Conservation (phyloP, 1,140 invertebrate genomes). For the Ooceraea biroi region DNA sequence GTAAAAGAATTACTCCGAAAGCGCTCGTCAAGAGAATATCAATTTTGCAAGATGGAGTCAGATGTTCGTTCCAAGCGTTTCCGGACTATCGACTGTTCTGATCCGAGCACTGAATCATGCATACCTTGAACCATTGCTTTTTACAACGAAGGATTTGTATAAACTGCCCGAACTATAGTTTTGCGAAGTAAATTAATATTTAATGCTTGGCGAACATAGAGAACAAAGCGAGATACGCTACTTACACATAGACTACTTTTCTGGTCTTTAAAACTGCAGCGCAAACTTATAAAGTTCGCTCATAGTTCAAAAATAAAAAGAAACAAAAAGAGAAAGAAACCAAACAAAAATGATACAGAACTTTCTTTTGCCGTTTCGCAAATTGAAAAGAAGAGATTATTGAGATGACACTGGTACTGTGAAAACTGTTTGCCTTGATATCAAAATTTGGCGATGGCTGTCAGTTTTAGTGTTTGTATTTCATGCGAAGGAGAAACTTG, state of each 20-base stretch:
- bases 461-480: conserved; percentile 20
- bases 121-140: too few species aligned
- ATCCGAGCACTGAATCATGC: not conserved
- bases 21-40: not conserved
- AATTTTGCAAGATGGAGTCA: not conserved
- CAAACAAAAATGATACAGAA: not conserved
- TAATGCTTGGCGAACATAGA: not conserved
- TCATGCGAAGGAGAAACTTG: not conserved
- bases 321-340: too few species aligned
- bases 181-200: conserved; percentile 6
- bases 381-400: conserved; percentile 19
- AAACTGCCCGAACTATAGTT: not conserved
- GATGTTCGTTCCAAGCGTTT: not conserved
- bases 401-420: conserved; percentile 37
- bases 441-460: conserved; percentile 27
- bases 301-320: too few species aligned
- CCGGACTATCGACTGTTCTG: not conserved
- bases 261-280: conserved; percentile 7
- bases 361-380: conserved; percentile 11
- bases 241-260: not conserved
- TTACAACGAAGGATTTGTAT: not conserved
- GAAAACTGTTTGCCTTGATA: conserved; percentile 11
- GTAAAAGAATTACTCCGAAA: conserved; percentile 9
- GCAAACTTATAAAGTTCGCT: conserved; percentile 1
- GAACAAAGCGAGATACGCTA: not conserved